Base-by-base conservation (phyloP, 2,113 vertebrate species). In the Tichodroma muraria region DNA sequence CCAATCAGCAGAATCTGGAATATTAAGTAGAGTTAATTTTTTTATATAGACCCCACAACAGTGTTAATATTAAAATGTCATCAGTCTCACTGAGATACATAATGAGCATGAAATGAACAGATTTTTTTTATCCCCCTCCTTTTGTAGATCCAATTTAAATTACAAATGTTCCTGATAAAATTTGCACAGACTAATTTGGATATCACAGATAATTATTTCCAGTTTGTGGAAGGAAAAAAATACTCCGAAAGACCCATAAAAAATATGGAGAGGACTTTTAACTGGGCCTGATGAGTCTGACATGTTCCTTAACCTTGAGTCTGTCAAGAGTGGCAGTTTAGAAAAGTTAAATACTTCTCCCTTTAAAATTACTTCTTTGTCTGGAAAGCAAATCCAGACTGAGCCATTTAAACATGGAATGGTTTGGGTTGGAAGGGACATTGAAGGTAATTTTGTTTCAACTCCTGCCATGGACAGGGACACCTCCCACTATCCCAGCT, bases 71-170 rank as follows among this genome's bases (percentile, higher is more conserved):
- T 96, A 95, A 97, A 97, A 96, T 88, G 68, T 94, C 95, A 96
- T 97, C 96, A 87, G 91, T 93, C 89, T 96, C 6, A 0, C 64
- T 24, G 85, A 96, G 93, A 95, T 87, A 69, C 94, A 92, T 96
- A 97, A 97, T 93, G 88, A 96, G 94, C 94, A 70, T 96, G 94
- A 97, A 97, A 96, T 93, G 91, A 96, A 95, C 89, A 87, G 38
- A 4, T 33, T 44, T 80, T 80, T 89, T 82, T 86, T 18, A 59
- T 56, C 44, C 23, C 30, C 9, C 30, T 87, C 40, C 65, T 82
- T 95, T 92, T 81, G 57, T 76, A 90, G 83, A 94, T 88, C 57
- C 85, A 95, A 97, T 97, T 97, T 96, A 96, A 97, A 97, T 97
- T 96, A 96, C 95, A 97, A 96, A 96, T 94, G 68, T 28, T 94